Evolutionary conservation across 2,888 invertebrate genomes (phyloP), one percentile per base, ranked within the genome.

Genomic region (Tromatobia lineatoria): DNA sequence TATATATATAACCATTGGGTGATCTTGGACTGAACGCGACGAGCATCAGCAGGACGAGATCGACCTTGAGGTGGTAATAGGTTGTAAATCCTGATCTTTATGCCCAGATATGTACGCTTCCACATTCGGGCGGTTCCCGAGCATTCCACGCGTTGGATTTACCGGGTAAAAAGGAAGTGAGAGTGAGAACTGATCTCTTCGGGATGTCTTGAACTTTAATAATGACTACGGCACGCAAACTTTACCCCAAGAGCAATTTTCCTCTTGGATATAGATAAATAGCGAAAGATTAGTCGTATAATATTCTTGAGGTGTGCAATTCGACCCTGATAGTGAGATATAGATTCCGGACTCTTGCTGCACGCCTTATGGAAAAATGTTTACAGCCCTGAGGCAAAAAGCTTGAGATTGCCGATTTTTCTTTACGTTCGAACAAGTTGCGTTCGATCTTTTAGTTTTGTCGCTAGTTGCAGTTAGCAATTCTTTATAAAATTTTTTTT

Each of bases 41-140:
- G 74, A 77, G 74, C 76, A 77, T 80, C 71, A 74, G 42, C 78
- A 73, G 71, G 59, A 52, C 76, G 57, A 70, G 71, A 75, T 85
- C 71, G 79, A 76, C 85, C 87, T 88, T 88, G 87, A 86, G 84
- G 80, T 84, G 82, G 85, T 88, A 87, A 87, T 87, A 87, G 87
- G 87, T 83, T 84, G 86, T 85, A 88, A 88, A 88, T 87, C 86
- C 83, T 79, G 86, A 88, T 87, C 88, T 87, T 89, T 88, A 87
- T 88, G 88, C 85, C 76, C 75, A 82, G 82, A 82, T 85, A 85
- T 76, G 76, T 76, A 64, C 74, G 70, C 75, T 79, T 83, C 83
- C 70, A 75, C 79, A 74, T 70, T 79, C 83, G 70, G 74, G 74
- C 34, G 78, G 52, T 73, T 78, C 67, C 59, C 71, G 69, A 61